Conservation (phyloP, 2,888 invertebrate species). For the Sabatieria punctata region DNA sequence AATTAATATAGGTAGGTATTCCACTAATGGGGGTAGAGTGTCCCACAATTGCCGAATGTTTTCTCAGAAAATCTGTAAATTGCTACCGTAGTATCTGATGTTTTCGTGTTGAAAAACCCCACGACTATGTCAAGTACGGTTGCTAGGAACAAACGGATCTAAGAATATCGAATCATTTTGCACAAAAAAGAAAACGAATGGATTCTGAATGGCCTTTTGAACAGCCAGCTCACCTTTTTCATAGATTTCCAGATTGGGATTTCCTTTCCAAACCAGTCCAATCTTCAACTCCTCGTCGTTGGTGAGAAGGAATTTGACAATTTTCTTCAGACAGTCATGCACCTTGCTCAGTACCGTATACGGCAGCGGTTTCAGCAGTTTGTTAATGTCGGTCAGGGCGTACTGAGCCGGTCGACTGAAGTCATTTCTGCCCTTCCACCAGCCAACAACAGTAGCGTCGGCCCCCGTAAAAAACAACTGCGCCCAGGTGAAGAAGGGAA, state of each 20-base stretch:
- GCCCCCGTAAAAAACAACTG: slow-evolving; percentile 27
- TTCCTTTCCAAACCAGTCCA: slow-evolving; percentile 26
- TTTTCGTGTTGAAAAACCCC: no score
- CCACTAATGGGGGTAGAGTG: no score
- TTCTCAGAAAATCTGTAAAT: no score
- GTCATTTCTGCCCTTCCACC: slow-evolving; percentile 26
- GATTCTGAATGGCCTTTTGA: no score
- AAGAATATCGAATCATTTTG: no score
- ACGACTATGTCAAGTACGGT: no score
- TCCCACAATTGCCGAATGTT: no score
- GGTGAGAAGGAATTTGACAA: slow-evolving; percentile 24
- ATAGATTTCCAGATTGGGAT: slow-evolving; percentile 25
- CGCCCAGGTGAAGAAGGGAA: slow-evolving; percentile 30
- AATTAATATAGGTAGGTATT: no score
- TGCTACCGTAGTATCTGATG: no score
- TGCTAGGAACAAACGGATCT: no score
- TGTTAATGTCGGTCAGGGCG: slow-evolving; percentile 23
- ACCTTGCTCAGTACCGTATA: slow-evolving; percentile 25
- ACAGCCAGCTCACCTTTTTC: slow-evolving; percentile 16
- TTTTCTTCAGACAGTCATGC: slow-evolving; percentile 28
- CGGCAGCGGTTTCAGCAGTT: slow-evolving; percentile 30
- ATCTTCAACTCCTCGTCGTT: slow-evolving; percentile 26
- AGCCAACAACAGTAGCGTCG: slow-evolving; percentile 18
- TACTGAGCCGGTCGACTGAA: slow-evolving; percentile 27
- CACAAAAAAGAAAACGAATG: no score